Evolutionary conservation across 2,113 vertebrate species (phyloP), one percentile per base, ranked within the genome.

Genomic region (Rhabdomys dilectus): DNA sequence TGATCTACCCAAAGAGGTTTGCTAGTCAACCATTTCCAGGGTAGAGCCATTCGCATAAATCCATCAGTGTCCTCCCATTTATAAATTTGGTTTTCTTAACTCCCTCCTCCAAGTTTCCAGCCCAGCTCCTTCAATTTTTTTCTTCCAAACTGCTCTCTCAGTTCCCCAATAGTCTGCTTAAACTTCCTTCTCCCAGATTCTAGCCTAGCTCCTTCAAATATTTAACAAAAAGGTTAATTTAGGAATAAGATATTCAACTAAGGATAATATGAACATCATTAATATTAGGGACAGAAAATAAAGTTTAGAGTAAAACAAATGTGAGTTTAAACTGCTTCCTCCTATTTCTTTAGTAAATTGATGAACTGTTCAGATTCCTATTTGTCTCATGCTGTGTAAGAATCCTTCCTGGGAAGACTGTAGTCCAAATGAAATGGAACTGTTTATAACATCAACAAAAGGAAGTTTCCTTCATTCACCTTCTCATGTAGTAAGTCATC

Each of bases 171-270:
- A 66, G 31, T 34, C 11, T 13, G 64, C 29, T 66, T 66, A 66
- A 66, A 31, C 12, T 13, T 29, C 64, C 29, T 34, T 66, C 29
- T 34, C 64, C 64, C 62, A 64, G 62, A 34, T 34, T 34, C 64
- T 31, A 66, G 64, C 12, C 64, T 31, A 66, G 29, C 1, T 12
- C 64, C 31, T 66, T 68, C 31, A 36, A 68, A 68, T 31, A 68
- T 68, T 68, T 68, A 36, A 68, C 66, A 36, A 68, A 34, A 51
- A 29, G 34, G 16, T 42, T 92, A 97, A 78, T 34, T 42, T 21
- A 93, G 24, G 3, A 76, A 88, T 29, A 90, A 92, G 75, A 58
- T 91, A 51, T 70, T 31, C 12, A 97, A 78, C 31, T 66, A 48
- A 75, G 39, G 70, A 66, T 88, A 92, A 96, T 77, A 34, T 66